phyloP scores from a whole-genome alignment of 2,888 invertebrate species.

The Trachelus troglodyta region DNA sequence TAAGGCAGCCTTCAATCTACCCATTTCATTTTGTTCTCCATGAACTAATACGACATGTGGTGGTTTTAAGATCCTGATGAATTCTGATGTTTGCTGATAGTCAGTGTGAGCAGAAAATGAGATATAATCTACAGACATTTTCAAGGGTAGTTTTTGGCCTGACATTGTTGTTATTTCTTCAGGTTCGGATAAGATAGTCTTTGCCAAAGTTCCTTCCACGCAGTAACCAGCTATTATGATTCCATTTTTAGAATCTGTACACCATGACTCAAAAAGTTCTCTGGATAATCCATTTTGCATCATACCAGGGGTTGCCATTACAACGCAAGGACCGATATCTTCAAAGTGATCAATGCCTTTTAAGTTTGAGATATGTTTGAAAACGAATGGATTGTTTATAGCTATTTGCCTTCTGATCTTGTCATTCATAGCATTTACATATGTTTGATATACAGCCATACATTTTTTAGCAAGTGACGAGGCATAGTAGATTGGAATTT shows the following conservation, averaged over 20 bases:
- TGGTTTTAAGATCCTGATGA: conserved; percentile 92
- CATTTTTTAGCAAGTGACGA: conserved; percentile 99
- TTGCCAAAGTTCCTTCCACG: conserved; percentile 90
- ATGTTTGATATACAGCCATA: conserved; percentile 99
- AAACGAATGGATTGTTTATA: conserved; percentile 98
- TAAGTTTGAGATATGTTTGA: conserved; percentile 95
- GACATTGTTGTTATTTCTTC: conserved; percentile 96
- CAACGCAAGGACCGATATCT: conserved; percentile 99
- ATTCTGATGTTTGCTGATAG: conserved; percentile 97
- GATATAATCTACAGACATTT: conserved; percentile 99
- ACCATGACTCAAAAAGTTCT: conserved; percentile 99
- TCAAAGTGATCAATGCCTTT: conserved; percentile 99
- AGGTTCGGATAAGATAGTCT: conserved; percentile 95
- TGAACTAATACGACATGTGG: conserved; percentile 97
- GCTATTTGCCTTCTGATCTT: conserved; percentile 96
- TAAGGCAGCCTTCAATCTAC: conserved; percentile 91
- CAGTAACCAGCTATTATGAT: conserved; percentile 98
- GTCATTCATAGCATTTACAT: conserved; percentile 99
- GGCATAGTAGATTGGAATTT: conserved; percentile 99
- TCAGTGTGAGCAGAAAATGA: conserved; percentile 99
- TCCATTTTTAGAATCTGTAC: conserved; percentile 97
- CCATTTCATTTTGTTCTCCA: conserved; percentile 99
- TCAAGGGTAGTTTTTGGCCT: conserved; percentile 94
- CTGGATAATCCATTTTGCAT: conserved; percentile 98
- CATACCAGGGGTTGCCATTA: conserved; percentile 99